Evolutionary conservation across 2,888 invertebrate genomes (phyloP), one percentile per base, ranked within the genome.

Genomic region (Morinoia aosen): DNA sequence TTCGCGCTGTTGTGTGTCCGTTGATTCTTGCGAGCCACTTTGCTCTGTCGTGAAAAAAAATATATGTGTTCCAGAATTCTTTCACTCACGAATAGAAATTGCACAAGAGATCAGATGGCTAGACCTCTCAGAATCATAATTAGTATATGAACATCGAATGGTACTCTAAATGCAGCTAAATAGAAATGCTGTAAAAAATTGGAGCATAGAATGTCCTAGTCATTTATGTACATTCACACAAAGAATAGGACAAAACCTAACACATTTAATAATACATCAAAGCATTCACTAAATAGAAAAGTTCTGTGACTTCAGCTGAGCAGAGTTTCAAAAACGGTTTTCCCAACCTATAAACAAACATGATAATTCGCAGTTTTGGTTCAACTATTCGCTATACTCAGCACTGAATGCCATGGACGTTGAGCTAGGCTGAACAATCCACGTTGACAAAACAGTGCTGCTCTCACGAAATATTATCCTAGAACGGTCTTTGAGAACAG

Each of bases 21-120:
- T 48, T 95, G 95, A 61, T 95, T 95, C 95, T 95, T 95, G 39
- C 95, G 95, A 25, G 95, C 95, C 12, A 95, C 95, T 61, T 95
- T 95, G 33, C 61, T 48, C 95, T 95, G 64, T 5, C 14, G 25
- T 40, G 90, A 40, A 48, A 14, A 11, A 90, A 10, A 90, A 5
- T 4, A 90, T 48, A 90, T 48, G 39, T 11, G 25, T 90, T 4
- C 48, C 11, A 48, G 33, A 25, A 25, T 76, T 25, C 25, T 33
- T 33, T 76, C 33, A 19, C 25, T 76, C 25, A 33, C 16, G 2
- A 2, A 16, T 61, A 16, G 19, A 3, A 61, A 1, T 61, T 61
- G 19, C 61, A 5, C 58, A 58, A n/a, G n/a, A n/a, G n/a, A 48
- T 48, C 48, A 8, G 19, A 61, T 19, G 1, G 12, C 8, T 3